Evolutionary conservation across 2,888 invertebrate genomes (phyloP), one percentile per base, ranked within the genome.

Genomic region (Stegana nigrithorax): DNA sequence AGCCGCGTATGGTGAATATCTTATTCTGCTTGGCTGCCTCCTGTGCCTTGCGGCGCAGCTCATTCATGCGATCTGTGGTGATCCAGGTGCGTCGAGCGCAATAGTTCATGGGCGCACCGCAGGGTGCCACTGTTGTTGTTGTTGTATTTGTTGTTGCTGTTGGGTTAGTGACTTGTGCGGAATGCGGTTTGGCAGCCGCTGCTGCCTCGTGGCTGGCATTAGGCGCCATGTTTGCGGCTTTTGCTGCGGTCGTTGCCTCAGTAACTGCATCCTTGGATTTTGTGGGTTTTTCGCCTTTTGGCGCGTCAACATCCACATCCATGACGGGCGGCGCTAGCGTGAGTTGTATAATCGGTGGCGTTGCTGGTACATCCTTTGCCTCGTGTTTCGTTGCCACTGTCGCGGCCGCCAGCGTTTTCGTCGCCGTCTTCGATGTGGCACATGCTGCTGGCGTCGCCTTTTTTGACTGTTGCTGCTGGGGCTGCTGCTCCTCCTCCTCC

Each of bases 1-100:
- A 91, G 1, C 92, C 92, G 73, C 89, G 90, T 81, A 91, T 90
- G 78, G 90, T 90, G 73, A 91, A 92, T 27, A 90, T 89, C 83
- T 89, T 90, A 67, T 88, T 89, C 4, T 90, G 89, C 71, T 87
- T 90, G 78, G 90, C 88, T 1, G 91, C 91, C 57, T 85, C 87
- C 23, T 91, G 91, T 0, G 91, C 91, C 66, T 88, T 86, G 70
- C 89, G 90, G 65, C 89, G 88, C 62, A 92, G 81, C 65, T 90
- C 89, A 78, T 88, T 88, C 87, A 92, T 88, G 78, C 90, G 86
- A 8, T 92, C 91, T 45, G 87, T 88, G 65, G 89, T 89, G 47
- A 91, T 90, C 87, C 90, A 89, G 4, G 81, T 75, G 60, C 82
- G 80, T 1, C 83, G 75, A 10, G 80, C 81, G 60, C 78, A 78